Base-by-base conservation (phyloP, 2,888 invertebrate species). In the Ennomos fuscantarius region DNA sequence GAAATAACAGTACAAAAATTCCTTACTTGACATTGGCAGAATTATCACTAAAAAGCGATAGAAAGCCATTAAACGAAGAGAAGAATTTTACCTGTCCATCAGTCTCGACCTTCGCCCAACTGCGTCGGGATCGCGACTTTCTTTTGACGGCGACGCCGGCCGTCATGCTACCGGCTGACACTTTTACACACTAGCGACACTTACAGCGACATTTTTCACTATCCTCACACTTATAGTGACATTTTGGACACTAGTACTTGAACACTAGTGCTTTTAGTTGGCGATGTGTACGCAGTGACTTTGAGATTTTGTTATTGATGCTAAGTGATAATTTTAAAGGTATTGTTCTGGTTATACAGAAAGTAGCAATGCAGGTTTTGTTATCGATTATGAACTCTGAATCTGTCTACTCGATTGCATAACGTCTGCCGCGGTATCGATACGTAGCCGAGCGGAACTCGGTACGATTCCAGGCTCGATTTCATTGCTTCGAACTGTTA, bases 31-130 rank as follows among this genome's bases (percentile, higher is more conserved):
- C n/a, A n/a, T n/a, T n/a, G n/a, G n/a, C n/a, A n/a, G n/a, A n/a
- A n/a, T n/a, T n/a, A n/a, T n/a, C n/a, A n/a, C n/a, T n/a, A n/a
- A n/a, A n/a, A n/a, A n/a, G n/a, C n/a, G n/a, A n/a, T n/a, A n/a
- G 32, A n/a, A n/a, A n/a, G n/a, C n/a, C n/a, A n/a, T n/a, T n/a
- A n/a, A n/a, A n/a, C n/a, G n/a, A n/a, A n/a, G n/a, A n/a, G n/a
- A n/a, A n/a, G n/a, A n/a, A n/a, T n/a, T n/a, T n/a, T 82, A 89
- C 89, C 88, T 89, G 88, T 57, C 81, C 83, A 69, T 89, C 88
- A n/a, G 78, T 79, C 33, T 89, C 89, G 31, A 90, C 79, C 47
- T 85, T 85, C 32, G 89, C 89, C 91, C 91, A 91, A 68, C 87
- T 88, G 44, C 80, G 72, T 53, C 84, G 69, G 24, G 86, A 71